Percentiles rank a stretch among this genome's conserved stretches.
These are phyloP conservation scores for Elgaria multicarinata DNA, from an alignment of 2,113 vertebrate species.

Conservation along the genomic window DNA sequence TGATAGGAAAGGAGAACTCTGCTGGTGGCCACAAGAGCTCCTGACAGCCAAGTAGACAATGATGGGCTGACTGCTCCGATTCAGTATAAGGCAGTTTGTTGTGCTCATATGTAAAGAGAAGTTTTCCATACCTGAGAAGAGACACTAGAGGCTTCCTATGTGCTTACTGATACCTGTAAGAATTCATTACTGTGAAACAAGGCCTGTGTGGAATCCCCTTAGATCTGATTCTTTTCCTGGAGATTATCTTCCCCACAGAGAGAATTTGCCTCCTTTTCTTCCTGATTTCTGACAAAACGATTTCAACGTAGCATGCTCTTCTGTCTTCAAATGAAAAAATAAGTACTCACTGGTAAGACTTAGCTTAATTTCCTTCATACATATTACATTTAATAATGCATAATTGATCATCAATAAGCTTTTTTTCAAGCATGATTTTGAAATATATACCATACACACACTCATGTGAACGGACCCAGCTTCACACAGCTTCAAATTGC, in stretches of 20 bases:
- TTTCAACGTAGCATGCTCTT: background rate
- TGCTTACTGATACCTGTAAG: background rate
- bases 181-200: background rate
- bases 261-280: background rate
- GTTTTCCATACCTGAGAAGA: background rate
- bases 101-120: background rate
- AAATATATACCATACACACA: background rate
- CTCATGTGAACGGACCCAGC: too few relatives aligned
- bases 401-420: background rate
- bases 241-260: background rate
- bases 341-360: background rate
- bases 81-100: background rate
- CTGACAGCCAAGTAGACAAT: background rate
- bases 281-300: background rate
- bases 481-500: too few relatives aligned
- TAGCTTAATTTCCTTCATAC: background rate
- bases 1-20: background rate
- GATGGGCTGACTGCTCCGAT: background rate
- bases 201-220: background rate
- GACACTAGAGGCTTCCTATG: background rate
- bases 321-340: background rate
- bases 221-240: background rate
- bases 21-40: background rate
- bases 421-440: background rate
- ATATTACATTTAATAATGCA: background rate